phyloP scores from a whole-genome alignment of 2,888 invertebrate species.

The Glaucopsyche alexis region DNA sequence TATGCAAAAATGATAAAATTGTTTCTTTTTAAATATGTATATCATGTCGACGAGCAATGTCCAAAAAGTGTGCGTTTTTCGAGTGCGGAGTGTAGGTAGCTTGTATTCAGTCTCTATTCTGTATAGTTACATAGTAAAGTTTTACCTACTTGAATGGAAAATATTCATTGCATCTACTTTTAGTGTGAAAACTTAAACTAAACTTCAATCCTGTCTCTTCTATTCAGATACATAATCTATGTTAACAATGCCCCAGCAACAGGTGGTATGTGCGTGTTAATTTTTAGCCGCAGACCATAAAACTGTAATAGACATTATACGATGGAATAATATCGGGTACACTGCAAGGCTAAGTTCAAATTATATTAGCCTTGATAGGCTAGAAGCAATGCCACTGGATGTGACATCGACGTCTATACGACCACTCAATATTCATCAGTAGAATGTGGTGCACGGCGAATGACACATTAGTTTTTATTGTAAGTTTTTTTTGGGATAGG shows the following conservation, averaged over 20 bases:
- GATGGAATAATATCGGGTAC: not conserved
- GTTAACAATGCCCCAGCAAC: not conserved
- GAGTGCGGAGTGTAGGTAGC: too few species aligned
- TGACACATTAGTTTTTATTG: too few species aligned
- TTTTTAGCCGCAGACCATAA: conserved; percentile 24
- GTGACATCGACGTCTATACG: not conserved
- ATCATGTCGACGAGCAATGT: too few species aligned
- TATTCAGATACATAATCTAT: not conserved
- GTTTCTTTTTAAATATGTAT: too few species aligned
- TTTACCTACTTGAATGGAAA: too few species aligned
- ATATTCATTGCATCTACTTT: too few species aligned
- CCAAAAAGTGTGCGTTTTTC: too few species aligned
- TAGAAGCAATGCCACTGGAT: not conserved
- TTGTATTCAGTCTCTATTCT: too few species aligned
- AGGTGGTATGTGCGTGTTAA: conserved; percentile 23
- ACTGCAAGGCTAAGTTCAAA: conserved; percentile 11
- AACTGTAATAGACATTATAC: not conserved
- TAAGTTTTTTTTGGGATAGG: too few species aligned
- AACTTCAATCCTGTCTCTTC: not conserved
- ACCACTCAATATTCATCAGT: not conserved
- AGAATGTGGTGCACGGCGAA: too few species aligned
- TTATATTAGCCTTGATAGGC: conserved; percentile 3
- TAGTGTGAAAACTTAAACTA: not conserved
- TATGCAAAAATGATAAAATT: too few species aligned
- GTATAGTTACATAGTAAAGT: too few species aligned